Conservation (phyloP, 2,797 vertebrate genomes). For the Urophycis tenuis region DNA sequence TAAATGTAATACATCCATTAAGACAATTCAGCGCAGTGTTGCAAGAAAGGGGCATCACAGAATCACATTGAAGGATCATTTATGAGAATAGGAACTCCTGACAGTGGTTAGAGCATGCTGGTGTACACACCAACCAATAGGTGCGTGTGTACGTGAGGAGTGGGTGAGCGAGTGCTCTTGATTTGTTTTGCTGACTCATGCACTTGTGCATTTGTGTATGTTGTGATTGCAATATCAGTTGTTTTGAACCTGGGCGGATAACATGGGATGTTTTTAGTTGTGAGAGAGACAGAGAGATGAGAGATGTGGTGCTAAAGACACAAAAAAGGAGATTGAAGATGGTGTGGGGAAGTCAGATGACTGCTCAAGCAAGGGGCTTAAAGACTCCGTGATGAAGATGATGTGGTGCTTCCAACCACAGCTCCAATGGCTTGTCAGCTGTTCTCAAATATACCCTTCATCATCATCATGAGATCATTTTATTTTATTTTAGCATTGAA, state of each 20-base stretch:
- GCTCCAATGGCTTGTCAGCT: conserved; percentile 9
- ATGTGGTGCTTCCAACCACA: conserved; percentile 38
- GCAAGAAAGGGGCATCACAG: too few species aligned
- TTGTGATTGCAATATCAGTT: background rate
- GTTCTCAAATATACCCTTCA: conserved; percentile 35
- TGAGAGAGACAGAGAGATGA: background rate
- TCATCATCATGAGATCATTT: conserved; percentile 21
- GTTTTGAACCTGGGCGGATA: background rate
- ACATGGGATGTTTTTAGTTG: background rate
- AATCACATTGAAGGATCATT: too few species aligned
- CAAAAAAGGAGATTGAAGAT: too few species aligned
- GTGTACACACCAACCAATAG: background rate
- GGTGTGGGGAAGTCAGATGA: conserved; percentile 20
- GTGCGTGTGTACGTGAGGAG: background rate
- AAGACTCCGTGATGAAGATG: conserved; percentile 26
- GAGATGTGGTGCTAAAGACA: conserved; percentile 23
- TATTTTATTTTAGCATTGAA: background rate
- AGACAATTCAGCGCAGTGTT: background rate
- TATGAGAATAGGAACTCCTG: too few species aligned
- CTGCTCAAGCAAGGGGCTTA: conserved; percentile 18
- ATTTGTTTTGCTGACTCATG: conserved; percentile 23
- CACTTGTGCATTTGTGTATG: background rate
- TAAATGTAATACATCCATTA: background rate
- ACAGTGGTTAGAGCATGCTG: background rate
- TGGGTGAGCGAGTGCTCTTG: background rate